Percentiles rank a stretch among this genome's conserved stretches.
These are phyloP conservation scores for Hyaena hyaena DNA, from an alignment of 2,113 vertebrate genomes.

Conservation along the genomic window DNA sequence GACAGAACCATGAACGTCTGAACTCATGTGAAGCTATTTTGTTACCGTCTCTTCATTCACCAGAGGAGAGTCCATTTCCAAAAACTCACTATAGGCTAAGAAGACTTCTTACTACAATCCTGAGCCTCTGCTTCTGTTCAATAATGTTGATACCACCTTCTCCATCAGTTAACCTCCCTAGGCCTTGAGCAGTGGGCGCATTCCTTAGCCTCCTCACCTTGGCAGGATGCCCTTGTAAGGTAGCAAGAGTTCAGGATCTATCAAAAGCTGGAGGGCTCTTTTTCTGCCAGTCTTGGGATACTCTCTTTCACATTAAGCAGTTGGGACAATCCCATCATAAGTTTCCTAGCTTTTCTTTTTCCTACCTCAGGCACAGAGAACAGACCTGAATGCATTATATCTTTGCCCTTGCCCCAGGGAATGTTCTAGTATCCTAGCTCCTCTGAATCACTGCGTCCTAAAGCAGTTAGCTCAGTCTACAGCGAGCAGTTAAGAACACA, in stretches of 20 bases:
- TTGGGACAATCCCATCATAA: background rate
- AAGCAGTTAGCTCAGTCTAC: background rate
- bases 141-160: background rate
- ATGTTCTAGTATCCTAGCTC: background rate
- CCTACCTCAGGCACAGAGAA: background rate
- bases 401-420: background rate
- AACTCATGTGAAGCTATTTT: background rate
- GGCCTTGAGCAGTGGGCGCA: background rate
- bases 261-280: background rate
- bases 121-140: background rate
- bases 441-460: background rate
- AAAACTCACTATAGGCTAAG: background rate
- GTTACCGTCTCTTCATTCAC: background rate
- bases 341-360: conserved; percentile 14
- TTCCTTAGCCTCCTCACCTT: background rate
- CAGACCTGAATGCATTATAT: background rate
- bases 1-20: background rate
- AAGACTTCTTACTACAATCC: background rate
- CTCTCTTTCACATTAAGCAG: background rate
- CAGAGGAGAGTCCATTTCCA: background rate
- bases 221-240: background rate
- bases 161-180: background rate
- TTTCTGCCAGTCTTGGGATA: background rate
- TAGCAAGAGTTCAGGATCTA: background rate
- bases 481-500: background rate